phyloP scores from a whole-genome alignment of 2,113 vertebrate species.

The Mesitornis unicolor region DNA sequence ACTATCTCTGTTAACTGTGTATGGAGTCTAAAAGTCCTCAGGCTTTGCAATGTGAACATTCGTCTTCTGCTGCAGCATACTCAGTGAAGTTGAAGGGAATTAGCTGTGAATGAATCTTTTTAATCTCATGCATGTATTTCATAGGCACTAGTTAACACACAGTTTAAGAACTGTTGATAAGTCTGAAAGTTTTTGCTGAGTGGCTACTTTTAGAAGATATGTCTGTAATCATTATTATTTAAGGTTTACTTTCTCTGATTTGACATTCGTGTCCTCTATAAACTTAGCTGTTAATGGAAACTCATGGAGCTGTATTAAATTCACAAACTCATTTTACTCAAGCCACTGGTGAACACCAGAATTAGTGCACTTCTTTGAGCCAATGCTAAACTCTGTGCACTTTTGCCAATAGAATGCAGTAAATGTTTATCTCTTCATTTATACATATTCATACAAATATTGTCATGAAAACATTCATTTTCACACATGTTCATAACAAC shows the following conservation, averaged over 20 bases:
- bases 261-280: background rate
- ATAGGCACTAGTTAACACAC: background rate
- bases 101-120: background rate
- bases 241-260: background rate
- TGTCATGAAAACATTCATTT: background rate
- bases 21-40: background rate
- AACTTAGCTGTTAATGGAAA: background rate
- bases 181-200: background rate
- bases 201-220: background rate
- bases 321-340: background rate
- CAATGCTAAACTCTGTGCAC: background rate
- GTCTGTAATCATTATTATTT: background rate
- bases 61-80: background rate
- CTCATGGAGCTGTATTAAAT: background rate
- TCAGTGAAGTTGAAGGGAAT: background rate
- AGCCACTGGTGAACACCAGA: background rate
- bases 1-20: background rate
- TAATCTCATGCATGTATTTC: background rate
- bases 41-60: background rate
- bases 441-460: background rate
- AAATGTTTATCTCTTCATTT: background rate
- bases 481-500: background rate
- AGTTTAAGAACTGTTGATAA: background rate
- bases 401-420: background rate
- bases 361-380: background rate